phyloP scores from a whole-genome alignment of 2,113 vertebrate species.

The Poeciliopsis retropinna region DNA sequence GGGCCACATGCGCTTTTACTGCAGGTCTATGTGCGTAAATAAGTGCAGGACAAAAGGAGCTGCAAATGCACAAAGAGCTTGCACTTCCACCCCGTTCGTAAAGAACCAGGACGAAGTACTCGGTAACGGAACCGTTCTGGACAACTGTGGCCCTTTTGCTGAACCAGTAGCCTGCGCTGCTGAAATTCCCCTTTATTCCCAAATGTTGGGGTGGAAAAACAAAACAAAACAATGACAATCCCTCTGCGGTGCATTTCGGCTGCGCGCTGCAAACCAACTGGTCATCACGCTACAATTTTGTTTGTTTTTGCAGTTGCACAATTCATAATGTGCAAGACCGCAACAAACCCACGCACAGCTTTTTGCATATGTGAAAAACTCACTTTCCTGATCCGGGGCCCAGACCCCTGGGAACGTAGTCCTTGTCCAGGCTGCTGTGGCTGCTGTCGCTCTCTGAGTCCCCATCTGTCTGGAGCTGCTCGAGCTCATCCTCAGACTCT shows the following conservation, averaged over 20 bases:
- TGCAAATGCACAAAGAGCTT: background rate
- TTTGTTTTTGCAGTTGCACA: background rate
- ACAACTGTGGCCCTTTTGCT: background rate
- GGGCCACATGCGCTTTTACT: background rate
- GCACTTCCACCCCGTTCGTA: background rate
- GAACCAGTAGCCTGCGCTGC: background rate
- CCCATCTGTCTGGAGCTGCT: background rate
- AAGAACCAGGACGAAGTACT: background rate
- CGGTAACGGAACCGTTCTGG: background rate
- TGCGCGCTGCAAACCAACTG: background rate
- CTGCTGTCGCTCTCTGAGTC: conserved; percentile 32
- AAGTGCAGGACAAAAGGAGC: background rate
- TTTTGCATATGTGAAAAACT: conserved; percentile 17
- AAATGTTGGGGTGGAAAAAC: background rate
- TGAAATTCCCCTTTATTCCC: background rate
- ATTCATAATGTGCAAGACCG: background rate
- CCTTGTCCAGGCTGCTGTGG: conserved; percentile 23
- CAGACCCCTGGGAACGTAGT: conserved; percentile 30
- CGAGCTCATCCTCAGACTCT: conserved; percentile 40
- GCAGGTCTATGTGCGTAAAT: background rate
- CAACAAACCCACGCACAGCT: background rate
- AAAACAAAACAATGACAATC: background rate
- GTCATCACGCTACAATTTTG: background rate
- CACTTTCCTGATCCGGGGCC: conserved; percentile 34
- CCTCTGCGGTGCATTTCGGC: background rate